Evolutionary conservation across 2,113 vertebrate species (phyloP).

Genomic region (Stegastes partitus): DNA sequence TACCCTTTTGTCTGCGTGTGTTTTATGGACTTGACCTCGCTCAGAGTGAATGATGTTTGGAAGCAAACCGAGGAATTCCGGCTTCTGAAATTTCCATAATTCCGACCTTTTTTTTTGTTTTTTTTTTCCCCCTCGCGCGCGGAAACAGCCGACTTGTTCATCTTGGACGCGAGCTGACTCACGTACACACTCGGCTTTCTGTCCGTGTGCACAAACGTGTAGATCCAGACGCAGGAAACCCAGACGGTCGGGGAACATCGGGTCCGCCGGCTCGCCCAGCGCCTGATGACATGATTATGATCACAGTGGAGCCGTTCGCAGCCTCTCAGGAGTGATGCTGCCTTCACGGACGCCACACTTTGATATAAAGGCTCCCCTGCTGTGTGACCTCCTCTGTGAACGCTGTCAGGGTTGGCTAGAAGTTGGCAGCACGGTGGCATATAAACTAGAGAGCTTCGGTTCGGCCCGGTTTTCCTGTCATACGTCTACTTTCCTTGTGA

Average conservation of each 20-base stretch:
- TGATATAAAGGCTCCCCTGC: slow-evolving; percentile 73
- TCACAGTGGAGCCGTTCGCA: slow-evolving; percentile 64
- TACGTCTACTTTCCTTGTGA: no score
- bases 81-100: slow-evolving; percentile 76
- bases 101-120: slow-evolving; percentile 44
- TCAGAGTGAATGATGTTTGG: slow-evolving; percentile 67
- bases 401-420: slow-evolving; percentile 10
- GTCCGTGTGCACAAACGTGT: not conserved
- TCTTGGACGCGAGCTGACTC: slow-evolving; percentile 29
- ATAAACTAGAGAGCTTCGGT: not conserved
- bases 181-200: no score
- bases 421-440: slow-evolving; percentile 29
- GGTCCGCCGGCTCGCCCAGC: slow-evolving; percentile 42
- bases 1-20: slow-evolving; percentile 63
- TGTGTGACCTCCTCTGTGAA: slow-evolving; percentile 68
- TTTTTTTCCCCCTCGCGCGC: slow-evolving; percentile 33
- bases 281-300: slow-evolving; percentile 70
- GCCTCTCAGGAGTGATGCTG: slow-evolving; percentile 42
- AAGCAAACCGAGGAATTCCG: slow-evolving; percentile 70
- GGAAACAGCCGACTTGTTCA: slow-evolving; percentile 38
- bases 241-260: slow-evolving; percentile 32
- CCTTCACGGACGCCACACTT: slow-evolving; percentile 38
- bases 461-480: no score
- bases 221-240: not conserved
- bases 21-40: slow-evolving; percentile 72